Evolutionary conservation across 2,888 invertebrate species (phyloP), one percentile per base, ranked within the genome.

Genomic region (Conchocele bisecta): DNA sequence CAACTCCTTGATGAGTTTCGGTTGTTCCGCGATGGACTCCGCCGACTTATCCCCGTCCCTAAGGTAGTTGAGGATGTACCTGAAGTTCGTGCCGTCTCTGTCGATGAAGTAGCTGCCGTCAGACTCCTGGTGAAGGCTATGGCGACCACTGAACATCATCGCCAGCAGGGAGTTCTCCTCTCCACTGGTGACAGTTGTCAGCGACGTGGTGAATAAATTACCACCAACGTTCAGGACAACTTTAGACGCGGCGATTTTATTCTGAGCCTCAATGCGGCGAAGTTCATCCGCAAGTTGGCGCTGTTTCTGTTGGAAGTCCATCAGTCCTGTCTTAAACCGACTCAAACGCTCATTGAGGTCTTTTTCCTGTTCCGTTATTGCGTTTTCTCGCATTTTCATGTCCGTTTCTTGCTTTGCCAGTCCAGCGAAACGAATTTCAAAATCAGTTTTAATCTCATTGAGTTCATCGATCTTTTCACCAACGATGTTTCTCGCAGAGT

Each of bases 101-200:
- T 85, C 85, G 11, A 85, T 83, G 53, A 85, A 85, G 67, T 76
- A 85, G 29, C 74, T 78, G 2, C 84, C 85, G 44, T 85, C 85
- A 7, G 57, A 13, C 28, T 83, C 81, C 39, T 60, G 70, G 28
- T 71, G 67, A 13, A 83, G 20, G 20, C 73, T 64, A 46, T 83
- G 73, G 6, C 75, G 70, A 1, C 83, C 85, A 41, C 82, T 81
- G 56, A 85, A 85, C 83, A 85, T 83, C 35, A 69, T 44, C 0
- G 80, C 75, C 20, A 85, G 60, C 37, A 83, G 58, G 2, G 84
- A 83, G n/a, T n/a, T n/a, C 17, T 79, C 81, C 0, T 72, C 48
- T 9, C 76, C 77, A 9, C 67, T 71, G 1, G 74, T 69, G 9
- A 85, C 46, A 3, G 85, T 85, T 26, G 66, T 58, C 1, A 79